These are phyloP conservation scores for Orchestia grillus DNA, from an alignment of 1,140 invertebrate species.

Conservation along the genomic window DNA sequence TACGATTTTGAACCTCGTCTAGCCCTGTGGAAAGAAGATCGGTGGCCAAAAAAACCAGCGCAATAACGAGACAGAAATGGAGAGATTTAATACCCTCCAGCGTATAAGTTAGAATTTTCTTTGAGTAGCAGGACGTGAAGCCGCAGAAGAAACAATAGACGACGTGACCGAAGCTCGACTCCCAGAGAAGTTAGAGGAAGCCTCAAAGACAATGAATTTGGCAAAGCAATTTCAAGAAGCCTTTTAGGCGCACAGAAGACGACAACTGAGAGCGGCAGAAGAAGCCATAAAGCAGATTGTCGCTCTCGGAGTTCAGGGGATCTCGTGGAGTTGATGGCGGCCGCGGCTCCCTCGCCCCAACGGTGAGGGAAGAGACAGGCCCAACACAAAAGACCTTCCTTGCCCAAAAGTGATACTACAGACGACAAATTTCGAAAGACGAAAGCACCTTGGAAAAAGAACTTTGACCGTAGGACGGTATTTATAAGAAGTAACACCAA, in stretches of 20 bases:
- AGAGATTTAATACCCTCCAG: neutral
- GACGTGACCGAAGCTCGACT: neutral
- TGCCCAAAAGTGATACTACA: neutral
- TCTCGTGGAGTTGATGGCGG: neutral
- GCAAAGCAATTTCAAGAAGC: neutral
- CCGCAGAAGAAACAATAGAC: neutral
- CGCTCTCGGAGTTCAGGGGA: constrained; percentile 1
- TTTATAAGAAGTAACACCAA: neutral
- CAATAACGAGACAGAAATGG: neutral
- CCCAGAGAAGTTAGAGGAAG: neutral
- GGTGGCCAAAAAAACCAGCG: neutral
- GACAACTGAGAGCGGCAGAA: neutral
- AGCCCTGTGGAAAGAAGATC: neutral
- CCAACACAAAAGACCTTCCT: neutral
- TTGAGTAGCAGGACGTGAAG: neutral
- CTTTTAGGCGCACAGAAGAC: constrained; percentile 6
- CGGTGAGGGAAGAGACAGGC: neutral
- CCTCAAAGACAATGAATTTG: neutral
- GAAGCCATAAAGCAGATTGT: constrained; percentile 7
- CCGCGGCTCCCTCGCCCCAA: too few relatives aligned
- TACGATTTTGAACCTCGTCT: neutral
- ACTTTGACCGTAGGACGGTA: neutral
- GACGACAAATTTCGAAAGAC: neutral
- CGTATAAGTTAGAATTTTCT: neutral
- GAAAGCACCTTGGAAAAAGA: neutral